A percentile compares a stretch with the other conserved stretches of the same genome.
phyloP scores from a whole-genome alignment of 2,888 invertebrate species.

The Gymnoscelis rufifasciata region DNA sequence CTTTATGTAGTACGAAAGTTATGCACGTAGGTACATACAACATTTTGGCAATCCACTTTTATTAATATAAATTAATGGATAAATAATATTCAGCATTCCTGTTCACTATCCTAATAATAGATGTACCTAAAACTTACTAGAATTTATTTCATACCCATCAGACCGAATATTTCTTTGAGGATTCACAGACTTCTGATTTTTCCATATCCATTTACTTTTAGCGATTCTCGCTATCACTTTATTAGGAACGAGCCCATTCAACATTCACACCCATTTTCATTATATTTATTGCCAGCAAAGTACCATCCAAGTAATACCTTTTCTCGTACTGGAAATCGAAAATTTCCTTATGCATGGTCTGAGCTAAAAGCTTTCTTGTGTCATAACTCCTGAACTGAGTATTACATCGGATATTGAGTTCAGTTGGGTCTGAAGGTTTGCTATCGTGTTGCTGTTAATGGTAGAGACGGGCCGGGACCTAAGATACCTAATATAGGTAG shows the following conservation, averaged over 20 bases:
- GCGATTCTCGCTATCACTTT: not conserved
- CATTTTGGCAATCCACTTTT: too few relatives aligned
- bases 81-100: too few relatives aligned
- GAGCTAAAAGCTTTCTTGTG: conserved; percentile 61
- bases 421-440: conserved; percentile 17
- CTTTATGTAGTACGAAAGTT: too few relatives aligned
- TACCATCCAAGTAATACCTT: conserved; percentile 15
- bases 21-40: too few relatives aligned
- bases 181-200: too few relatives aligned
- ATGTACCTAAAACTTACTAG: not conserved
- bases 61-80: too few relatives aligned
- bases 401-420: conserved; percentile 42
- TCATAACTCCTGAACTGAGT: conserved; percentile 43
- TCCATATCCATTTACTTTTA: not conserved
- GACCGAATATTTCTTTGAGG: not conserved
- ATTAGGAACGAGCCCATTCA: not conserved
- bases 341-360: conserved; percentile 33
- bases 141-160: not conserved
- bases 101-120: too few relatives aligned
- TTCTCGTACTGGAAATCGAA: conserved; percentile 26
- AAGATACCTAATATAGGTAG: too few relatives aligned
- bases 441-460: conserved; percentile 13
- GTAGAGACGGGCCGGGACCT: conserved; percentile 1
- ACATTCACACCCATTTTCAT: conserved; percentile 1
- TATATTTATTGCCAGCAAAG: not conserved